Conservation (phyloP, 1,140 invertebrate species). For the Sminthurinus signatus region DNA sequence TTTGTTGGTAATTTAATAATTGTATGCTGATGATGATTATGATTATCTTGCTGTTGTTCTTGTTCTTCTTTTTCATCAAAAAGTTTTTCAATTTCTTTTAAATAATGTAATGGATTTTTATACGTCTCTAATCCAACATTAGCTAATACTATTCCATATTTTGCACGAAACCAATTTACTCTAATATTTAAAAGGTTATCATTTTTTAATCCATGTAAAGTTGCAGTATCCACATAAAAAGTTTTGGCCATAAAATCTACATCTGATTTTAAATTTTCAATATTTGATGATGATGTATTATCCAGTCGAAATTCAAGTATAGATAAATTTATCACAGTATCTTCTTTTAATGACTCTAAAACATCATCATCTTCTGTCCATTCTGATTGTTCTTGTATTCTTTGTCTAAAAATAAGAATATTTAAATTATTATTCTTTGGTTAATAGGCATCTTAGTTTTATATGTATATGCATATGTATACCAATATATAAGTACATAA, state of each 20-base stretch:
- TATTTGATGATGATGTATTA: neutral
- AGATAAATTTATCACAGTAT: neutral
- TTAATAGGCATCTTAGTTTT: no score
- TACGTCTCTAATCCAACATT: neutral
- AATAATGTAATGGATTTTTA: neutral
- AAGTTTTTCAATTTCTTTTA: constrained; percentile 5
- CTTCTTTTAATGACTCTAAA: neutral
- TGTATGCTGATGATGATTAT: neutral
- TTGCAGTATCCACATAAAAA: neutral
- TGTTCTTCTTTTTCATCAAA: neutral
- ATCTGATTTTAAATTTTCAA: neutral
- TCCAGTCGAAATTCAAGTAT: constrained; percentile 4
- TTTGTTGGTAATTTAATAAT: constrained; percentile 19
- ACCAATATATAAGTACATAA: no score
- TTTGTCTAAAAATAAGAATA: no score
- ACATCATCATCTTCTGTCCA: neutral
- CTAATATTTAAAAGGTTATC: neutral
- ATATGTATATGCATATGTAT: no score
- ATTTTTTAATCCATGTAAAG: neutral
- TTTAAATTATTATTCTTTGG: no score
- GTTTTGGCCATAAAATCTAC: neutral
- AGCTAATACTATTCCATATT: constrained; percentile 9
- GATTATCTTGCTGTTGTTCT: neutral
- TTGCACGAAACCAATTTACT: constrained; percentile 13
- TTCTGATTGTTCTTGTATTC: neutral